Conservation (phyloP, 2,113 vertebrate species). For the Ciconia maguari region DNA sequence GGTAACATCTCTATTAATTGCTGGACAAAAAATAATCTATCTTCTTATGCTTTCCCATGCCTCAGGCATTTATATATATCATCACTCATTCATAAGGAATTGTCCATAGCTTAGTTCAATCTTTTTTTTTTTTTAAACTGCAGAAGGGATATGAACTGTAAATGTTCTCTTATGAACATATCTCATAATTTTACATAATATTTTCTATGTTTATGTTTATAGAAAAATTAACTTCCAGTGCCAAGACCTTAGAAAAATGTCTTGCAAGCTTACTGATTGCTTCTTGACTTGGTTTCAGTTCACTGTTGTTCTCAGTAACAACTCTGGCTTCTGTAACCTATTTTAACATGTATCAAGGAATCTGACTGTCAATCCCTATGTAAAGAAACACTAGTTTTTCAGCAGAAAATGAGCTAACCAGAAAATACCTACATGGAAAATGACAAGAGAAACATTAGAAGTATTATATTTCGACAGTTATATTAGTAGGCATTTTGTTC, state of each 20-base stretch:
- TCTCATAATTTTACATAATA: neutral
- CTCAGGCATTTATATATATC: neutral
- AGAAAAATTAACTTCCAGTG: neutral
- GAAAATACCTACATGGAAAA: neutral
- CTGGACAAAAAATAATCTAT: neutral
- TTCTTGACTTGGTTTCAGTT: conserved; percentile 32
- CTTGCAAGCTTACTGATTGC: conserved; percentile 16
- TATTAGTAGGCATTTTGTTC: neutral
- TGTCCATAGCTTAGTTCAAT: neutral
- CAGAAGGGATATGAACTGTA: neutral
- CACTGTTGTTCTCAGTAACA: conserved; percentile 7
- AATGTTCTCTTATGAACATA: neutral
- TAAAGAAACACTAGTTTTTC: neutral
- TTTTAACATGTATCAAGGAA: conserved; percentile 17
- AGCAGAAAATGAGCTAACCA: neutral
- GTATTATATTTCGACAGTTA: neutral
- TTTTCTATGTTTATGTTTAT: neutral
- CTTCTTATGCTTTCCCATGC: neutral
- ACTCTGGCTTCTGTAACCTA: conserved; percentile 24
- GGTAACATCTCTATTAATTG: neutral
- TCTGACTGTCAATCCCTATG: neutral
- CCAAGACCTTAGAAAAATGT: conserved; percentile 9
- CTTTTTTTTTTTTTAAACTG: neutral
- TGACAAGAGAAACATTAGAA: neutral
- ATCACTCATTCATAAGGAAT: neutral